Evolutionary conservation across 2,797 vertebrate genomes (phyloP), one percentile per base, ranked within the genome.

Genomic region (Lepilemur septentrionalis): DNA sequence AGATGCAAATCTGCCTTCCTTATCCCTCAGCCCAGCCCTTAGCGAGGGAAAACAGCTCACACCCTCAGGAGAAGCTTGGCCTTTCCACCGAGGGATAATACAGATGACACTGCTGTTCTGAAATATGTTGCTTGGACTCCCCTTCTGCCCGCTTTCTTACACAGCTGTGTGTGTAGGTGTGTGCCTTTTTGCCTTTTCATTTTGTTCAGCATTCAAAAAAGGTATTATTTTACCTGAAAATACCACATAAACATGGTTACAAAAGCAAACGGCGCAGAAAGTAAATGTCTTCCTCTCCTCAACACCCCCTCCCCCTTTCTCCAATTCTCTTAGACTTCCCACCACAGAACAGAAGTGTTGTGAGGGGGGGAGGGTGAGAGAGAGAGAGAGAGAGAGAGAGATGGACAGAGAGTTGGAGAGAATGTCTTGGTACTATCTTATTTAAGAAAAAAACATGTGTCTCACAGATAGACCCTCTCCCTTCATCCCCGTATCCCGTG

Each of bases 1-100:
- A 80, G 59, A 94, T 35, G 55, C 73, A 94, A 73, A 95, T 96
- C 87, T 81, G 87, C 69, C 72, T 65, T 90, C 48, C 69, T 88
- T 89, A 23, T 70, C 85, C 91, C 43, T 92, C 7, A 75, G 28
- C 72, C 32, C 30, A 85, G 30, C 89, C 15, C 13, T 61, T 84
- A 79, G 83, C 7, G 52, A 38, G 55, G 76, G 92, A 92, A 93
- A 96, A 92, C 86, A 85, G 35, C 83, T 32, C 32, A 52, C 83
- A 65, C 41, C 73, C 65, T 65, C 46, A 73, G 82, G 57, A 96
- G 76, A 84, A 92, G 78, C 22, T 94, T 92, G 10, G 35, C 65
- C 81, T 86, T 91, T 94, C 50, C 75, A 61, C n/a, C 50, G 8
- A 55, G 86, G 83, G 67, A 91, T 81, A 52, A 76, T 78, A 76